Percentiles rank a stretch among this genome's conserved stretches.
These are phyloP conservation scores for Mobula birostris DNA, from an alignment of 2,113 vertebrate genomes.

Conservation along the genomic window DNA sequence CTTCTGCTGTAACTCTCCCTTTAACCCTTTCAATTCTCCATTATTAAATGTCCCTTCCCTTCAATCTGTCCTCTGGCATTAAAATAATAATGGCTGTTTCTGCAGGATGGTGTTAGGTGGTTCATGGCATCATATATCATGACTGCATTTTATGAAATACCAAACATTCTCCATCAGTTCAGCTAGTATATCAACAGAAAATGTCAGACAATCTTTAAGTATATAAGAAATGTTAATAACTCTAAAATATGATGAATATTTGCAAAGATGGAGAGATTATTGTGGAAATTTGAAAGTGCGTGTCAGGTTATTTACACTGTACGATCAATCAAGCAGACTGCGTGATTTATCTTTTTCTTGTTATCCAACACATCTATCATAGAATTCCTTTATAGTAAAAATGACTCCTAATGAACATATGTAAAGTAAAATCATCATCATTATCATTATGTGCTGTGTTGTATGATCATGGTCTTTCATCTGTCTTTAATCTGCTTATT, in stretches of 20 bases:
- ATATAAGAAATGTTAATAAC: neutral
- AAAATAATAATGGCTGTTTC: neutral
- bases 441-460: too few relatives aligned
- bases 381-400: neutral
- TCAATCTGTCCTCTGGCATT: neutral
- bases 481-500: too few relatives aligned
- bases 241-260: neutral
- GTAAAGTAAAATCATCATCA: neutral
- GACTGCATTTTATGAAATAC: neutral
- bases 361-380: neutral
- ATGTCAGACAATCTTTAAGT: neutral
- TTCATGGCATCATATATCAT: neutral
- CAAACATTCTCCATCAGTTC: neutral
- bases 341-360: neutral
- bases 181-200: neutral
- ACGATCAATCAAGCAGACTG: neutral
- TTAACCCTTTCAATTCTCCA: neutral
- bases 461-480: too few relatives aligned
- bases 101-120: neutral
- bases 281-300: neutral
- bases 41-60: neutral
- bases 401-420: neutral
- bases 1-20: neutral
- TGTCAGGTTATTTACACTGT: neutral
- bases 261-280: neutral